Percentiles rank a stretch among this genome's conserved stretches.
Evolutionary conservation across 1,140 invertebrate genomes (phyloP).

Genomic region (Diploscapter pachys): DNA sequence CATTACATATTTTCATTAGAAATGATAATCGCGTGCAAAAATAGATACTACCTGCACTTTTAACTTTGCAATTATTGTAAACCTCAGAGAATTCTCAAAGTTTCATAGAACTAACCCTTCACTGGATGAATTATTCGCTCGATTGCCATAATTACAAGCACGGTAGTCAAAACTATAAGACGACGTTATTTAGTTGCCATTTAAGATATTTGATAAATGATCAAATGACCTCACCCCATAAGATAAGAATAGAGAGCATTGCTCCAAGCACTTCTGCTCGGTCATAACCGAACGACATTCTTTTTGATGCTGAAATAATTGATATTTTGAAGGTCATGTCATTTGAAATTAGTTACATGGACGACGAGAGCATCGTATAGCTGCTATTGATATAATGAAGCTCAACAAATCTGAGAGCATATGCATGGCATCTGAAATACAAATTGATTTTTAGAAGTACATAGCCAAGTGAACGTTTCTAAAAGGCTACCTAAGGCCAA

Average conservation of each 20-base stretch:
- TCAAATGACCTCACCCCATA: constrained; percentile 14
- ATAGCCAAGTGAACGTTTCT: no score
- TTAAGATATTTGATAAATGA: no score
- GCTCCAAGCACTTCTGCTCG: constrained; percentile 68
- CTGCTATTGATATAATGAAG: constrained; percentile 92
- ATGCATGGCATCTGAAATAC: constrained; percentile 78
- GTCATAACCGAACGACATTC: constrained; percentile 76
- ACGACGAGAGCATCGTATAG: constrained; percentile 80
- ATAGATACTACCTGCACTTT: no score
- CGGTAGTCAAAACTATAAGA: constrained; percentile 73
- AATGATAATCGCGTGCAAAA: no score
- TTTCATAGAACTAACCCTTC: no score
- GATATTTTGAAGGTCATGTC: no score
- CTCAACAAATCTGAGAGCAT: constrained; percentile 89
- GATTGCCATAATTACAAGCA: constrained; percentile 85
- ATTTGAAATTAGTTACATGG: not conserved
- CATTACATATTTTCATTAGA: no score
- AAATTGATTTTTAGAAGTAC: no score
- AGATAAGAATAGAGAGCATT: constrained; percentile 48
- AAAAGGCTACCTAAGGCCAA: no score
- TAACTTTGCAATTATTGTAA: no score
- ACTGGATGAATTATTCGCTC: constrained; percentile 70
- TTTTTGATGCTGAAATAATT: constrained; percentile 71
- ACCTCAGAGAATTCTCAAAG: no score
- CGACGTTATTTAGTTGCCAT: no score